These are phyloP conservation scores for Hydrocynus forskahlii DNA, from an alignment of 2,797 vertebrate species.

Conservation along the genomic window DNA sequence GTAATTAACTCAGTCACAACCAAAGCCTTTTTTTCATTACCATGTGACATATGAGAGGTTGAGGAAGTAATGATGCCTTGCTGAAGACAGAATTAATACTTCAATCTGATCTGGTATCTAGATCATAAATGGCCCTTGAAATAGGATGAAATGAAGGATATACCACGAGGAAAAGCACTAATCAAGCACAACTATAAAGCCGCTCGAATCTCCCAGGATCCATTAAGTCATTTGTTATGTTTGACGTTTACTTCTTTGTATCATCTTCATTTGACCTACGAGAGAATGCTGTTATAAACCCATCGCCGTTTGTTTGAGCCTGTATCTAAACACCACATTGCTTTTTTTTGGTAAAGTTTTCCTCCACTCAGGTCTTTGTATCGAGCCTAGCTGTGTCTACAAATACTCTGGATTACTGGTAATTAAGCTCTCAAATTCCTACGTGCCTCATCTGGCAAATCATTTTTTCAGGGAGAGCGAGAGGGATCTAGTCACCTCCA, in stretches of 20 bases:
- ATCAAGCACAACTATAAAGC: constrained; percentile 15
- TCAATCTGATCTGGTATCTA: constrained; percentile 54
- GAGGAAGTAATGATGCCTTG: constrained; percentile 35
- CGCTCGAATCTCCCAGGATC: background rate
- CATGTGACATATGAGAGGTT: constrained; percentile 24
- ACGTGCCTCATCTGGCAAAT: constrained; percentile 75
- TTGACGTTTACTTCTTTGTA: background rate
- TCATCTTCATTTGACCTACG: background rate
- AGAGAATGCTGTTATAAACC: background rate
- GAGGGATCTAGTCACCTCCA: constrained; percentile 53
- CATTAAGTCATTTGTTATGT: constrained; percentile 23
- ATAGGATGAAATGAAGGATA: constrained; percentile 53
- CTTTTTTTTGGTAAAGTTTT: too few species aligned
- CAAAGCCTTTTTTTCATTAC: constrained; percentile 39
- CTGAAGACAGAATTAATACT: constrained; percentile 52
- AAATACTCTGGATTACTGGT: constrained; percentile 76
- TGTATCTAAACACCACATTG: background rate
- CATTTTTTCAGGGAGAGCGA: constrained; percentile 68
- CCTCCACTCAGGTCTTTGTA: constrained; percentile 66
- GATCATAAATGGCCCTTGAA: constrained; percentile 59
- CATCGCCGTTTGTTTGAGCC: background rate
- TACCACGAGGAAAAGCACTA: background rate
- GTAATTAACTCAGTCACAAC: constrained; percentile 52
- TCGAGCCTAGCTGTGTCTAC: constrained; percentile 62
- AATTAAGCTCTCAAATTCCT: constrained; percentile 77